A percentile compares a stretch with the other conserved stretches of the same genome.
Evolutionary conservation across 2,888 invertebrate genomes (phyloP).

Genomic region (Lasioglossum zephyrum): DNA sequence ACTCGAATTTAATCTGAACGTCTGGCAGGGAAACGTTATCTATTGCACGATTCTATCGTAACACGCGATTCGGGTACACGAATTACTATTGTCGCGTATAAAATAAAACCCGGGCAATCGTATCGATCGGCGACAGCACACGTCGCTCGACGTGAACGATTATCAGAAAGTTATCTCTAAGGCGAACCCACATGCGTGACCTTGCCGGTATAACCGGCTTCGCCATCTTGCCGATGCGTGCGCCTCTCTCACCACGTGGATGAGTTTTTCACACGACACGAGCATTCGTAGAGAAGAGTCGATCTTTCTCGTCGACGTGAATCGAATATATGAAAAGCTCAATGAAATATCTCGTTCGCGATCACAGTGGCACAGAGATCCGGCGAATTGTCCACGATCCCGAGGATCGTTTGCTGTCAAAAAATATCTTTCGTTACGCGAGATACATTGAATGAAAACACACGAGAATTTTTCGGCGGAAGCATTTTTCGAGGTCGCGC

Average conservation of each 20-base stretch:
- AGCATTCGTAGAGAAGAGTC: conserved; percentile 37
- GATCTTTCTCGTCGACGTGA: conserved; percentile 16
- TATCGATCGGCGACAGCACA: conserved; percentile 53
- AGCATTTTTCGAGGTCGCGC: conserved; percentile 78
- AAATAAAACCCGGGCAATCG: conserved; percentile 41
- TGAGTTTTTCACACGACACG: conserved; percentile 70
- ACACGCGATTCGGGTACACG: neutral
- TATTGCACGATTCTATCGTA: conserved; percentile 33
- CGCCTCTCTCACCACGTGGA: conserved; percentile 77
- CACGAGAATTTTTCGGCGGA: conserved; percentile 68
- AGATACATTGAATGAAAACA: conserved; percentile 32
- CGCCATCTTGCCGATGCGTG: conserved; percentile 80
- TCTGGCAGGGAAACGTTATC: conserved; percentile 20
- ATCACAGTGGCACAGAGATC: neutral
- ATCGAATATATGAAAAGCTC: conserved; percentile 17
- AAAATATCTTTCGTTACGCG: neutral
- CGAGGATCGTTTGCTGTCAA: too few relatives aligned
- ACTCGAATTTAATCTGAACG: neutral
- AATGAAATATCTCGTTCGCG: too few relatives aligned
- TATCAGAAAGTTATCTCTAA: conserved; percentile 73
- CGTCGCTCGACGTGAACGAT: conserved; percentile 57
- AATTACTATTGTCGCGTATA: conserved; percentile 32
- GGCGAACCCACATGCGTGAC: conserved; percentile 74
- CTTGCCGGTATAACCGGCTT: conserved; percentile 75
- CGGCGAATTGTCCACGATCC: neutral